These are phyloP conservation scores for Himalopsyche kuldschensis DNA, from an alignment of 2,888 invertebrate genomes.

Conservation along the genomic window DNA sequence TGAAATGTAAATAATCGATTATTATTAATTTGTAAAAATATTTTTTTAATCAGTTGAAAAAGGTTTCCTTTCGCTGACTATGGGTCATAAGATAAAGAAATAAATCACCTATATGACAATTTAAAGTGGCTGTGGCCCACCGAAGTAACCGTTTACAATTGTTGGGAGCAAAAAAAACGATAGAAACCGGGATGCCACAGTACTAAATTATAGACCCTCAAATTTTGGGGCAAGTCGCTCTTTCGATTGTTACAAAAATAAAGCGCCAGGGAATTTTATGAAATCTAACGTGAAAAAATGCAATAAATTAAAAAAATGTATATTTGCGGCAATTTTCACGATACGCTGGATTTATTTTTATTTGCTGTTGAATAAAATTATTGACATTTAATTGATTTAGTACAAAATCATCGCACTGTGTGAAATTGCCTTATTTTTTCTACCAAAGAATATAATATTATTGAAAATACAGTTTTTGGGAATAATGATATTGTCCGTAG, in stretches of 20 bases:
- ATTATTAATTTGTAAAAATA: no score
- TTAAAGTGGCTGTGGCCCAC: slow-evolving; percentile 62
- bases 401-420: neutral
- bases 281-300: neutral
- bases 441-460: no score
- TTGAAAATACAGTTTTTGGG: no score
- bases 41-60: neutral
- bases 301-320: neutral
- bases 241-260: neutral
- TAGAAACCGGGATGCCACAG: slow-evolving; percentile 18
- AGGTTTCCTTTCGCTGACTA: neutral
- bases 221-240: slow-evolving; percentile 8
- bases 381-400: neutral
- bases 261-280: neutral
- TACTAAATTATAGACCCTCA: slow-evolving; percentile 38
- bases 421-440: no score
- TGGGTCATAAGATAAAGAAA: slow-evolving; percentile 51
- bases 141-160: slow-evolving; percentile 61
- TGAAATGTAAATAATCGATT: no score
- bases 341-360: neutral
- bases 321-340: neutral
- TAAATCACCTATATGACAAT: slow-evolving; percentile 64
- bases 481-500: no score
- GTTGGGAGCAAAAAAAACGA: slow-evolving; percentile 28
- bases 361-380: neutral